Evolutionary conservation across 2,113 vertebrate species (phyloP), one percentile per base, ranked within the genome.

Genomic region (Ivindomyrus marchei): DNA sequence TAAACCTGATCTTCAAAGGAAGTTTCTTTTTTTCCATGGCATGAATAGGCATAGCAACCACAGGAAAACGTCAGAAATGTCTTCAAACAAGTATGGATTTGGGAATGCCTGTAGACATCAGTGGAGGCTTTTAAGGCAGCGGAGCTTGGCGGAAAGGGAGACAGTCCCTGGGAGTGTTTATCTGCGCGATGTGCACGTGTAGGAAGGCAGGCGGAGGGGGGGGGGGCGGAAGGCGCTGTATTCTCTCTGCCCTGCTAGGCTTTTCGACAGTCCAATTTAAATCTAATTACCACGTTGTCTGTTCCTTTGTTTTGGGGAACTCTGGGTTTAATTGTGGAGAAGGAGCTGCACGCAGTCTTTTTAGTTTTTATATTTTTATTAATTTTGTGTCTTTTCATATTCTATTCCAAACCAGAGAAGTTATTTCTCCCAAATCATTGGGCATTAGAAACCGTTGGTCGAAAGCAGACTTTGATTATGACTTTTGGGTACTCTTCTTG

Each of bases 241-340:
- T 91, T 90, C 89, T 92, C 70, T 88, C 89, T 7, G 62, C 92
- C 86, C 91, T 92, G 92, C 93, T 93, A 93, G 90, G 89, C 89
- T 89, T 74, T 77, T 89, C 92, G 90, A 89, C 88, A 90, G 90
- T 93, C 92, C 91, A 90, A 95, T 95, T 95, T 93, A 93, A 94
- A 94, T 93, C 92, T 91, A 93, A 92, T 95, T 94, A 93, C 90
- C 90, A 53, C 85, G 90, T 93, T 85, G 88, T 91, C 88, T 92
- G 92, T 93, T 93, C 47, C 58, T 88, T 89, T 89, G 66, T 92
- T 93, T 88, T 56, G 88, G 62, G 46, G 89, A 90, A 31, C 46
- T 31, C 39, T 77, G 88, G 77, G 87, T 91, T 94, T 92, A 93
- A 94, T 93, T 93, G 88, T 88, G 89, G 90, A 77, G 91, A 95